Evolutionary conservation across 2,797 vertebrate species (phyloP).

Genomic region (Lithobates sylvaticus): DNA sequence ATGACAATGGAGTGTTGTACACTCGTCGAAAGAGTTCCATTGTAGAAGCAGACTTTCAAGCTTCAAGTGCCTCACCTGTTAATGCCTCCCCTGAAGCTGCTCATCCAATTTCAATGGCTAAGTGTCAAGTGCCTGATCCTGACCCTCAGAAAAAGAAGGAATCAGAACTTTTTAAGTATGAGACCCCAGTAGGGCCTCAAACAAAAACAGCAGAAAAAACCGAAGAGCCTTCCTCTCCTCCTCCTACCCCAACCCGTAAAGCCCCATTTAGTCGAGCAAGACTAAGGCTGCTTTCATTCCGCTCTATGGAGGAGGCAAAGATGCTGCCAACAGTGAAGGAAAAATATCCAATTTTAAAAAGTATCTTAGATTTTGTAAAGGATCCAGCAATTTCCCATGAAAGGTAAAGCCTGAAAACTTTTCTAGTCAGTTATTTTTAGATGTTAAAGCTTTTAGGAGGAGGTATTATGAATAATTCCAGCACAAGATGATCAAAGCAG

Average conservation of each 20-base stretch:
- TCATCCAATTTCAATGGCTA: slow-evolving; percentile 60
- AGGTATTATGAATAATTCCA: slow-evolving; percentile 18
- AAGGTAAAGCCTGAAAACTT: slow-evolving; percentile 71
- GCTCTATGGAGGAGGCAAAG: slow-evolving; percentile 90
- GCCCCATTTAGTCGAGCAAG: slow-evolving; percentile 86
- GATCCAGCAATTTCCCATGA: slow-evolving; percentile 89
- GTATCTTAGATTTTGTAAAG: slow-evolving; percentile 90
- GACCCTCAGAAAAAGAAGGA: slow-evolving; percentile 56
- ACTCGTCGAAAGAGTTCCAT: slow-evolving; percentile 78
- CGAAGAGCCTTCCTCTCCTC: slow-evolving; percentile 82
- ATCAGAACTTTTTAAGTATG: slow-evolving; percentile 50
- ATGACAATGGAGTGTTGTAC: slow-evolving; percentile 45
- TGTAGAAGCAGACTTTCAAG: slow-evolving; percentile 87
- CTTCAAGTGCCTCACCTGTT: slow-evolving; percentile 35
- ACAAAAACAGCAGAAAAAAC: slow-evolving; percentile 73
- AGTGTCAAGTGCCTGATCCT: slow-evolving; percentile 8
- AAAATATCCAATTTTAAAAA: slow-evolving; percentile 87
- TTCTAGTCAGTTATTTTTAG: slow-evolving; percentile 32
- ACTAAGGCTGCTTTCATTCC: slow-evolving; percentile 91
- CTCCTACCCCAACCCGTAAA: slow-evolving; percentile 83
- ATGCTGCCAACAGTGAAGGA: slow-evolving; percentile 86
- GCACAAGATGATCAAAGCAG: slow-evolving; percentile 45
- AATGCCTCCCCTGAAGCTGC: slow-evolving; percentile 60
- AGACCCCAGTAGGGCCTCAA: slow-evolving; percentile 30
- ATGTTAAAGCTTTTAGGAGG: slow-evolving; percentile 32